A percentile compares a stretch with the other conserved stretches of the same genome.
These are phyloP conservation scores for Meloe dianella DNA, from an alignment of 2,888 invertebrate species.

Conservation along the genomic window DNA sequence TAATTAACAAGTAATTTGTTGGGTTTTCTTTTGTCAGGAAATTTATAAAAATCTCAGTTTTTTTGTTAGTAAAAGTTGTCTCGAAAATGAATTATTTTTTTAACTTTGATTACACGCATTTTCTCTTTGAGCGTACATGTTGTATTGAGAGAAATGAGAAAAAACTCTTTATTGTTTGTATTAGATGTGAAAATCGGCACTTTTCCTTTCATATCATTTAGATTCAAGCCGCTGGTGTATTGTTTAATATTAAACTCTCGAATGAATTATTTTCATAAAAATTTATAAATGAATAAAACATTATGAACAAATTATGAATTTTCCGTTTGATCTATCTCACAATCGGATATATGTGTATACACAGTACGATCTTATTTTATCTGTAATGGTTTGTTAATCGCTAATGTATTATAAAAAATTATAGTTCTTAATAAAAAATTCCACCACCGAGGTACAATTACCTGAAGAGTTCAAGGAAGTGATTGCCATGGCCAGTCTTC, in stretches of 20 bases:
- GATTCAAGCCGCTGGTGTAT: neutral
- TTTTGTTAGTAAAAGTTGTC: neutral
- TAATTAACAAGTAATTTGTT: neutral
- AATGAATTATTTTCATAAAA: slow-evolving; percentile 3
- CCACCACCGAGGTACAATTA: no score
- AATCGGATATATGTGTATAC: neutral
- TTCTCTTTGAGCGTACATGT: neutral
- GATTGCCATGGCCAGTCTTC: no score
- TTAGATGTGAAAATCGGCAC: neutral
- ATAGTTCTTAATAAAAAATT: no score
- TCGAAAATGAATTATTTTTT: neutral
- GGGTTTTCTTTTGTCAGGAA: neutral
- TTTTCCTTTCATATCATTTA: neutral
- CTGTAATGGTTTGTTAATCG: no score
- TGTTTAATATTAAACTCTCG: neutral
- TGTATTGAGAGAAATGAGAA: neutral
- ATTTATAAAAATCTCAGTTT: neutral
- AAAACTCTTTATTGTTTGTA: neutral
- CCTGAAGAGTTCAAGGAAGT: no score
- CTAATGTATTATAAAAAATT: no score
- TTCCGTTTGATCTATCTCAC: neutral
- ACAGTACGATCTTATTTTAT: neutral
- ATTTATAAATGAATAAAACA: neutral
- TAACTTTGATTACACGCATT: neutral
- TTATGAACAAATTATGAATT: neutral